These are phyloP conservation scores for Phenganax subtilis DNA, from an alignment of 92 coral and sea anemone species.

Conservation along the genomic window DNA sequence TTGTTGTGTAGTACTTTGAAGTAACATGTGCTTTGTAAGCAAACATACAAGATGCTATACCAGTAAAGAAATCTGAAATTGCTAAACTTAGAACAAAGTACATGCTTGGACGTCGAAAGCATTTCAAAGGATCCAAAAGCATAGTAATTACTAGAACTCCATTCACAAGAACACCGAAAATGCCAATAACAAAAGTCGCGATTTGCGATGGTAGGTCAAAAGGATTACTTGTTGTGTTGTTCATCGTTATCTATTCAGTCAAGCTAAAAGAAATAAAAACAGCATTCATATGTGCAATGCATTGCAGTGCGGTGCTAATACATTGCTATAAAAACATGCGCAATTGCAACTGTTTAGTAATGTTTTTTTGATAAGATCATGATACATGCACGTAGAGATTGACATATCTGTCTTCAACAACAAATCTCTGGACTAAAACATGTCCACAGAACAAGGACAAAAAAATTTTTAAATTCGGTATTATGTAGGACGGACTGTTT, in stretches of 20 bases:
- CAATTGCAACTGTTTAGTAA: no score
- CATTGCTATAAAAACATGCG: no score
- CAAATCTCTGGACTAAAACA: no score
- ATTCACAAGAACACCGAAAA: slow-evolving; percentile 8
- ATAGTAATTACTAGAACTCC: neutral
- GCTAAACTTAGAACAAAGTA: slow-evolving; percentile 23
- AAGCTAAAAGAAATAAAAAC: no score
- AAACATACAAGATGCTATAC: slow-evolving; percentile 20
- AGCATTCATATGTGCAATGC: no score
- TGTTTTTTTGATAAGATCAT: no score
- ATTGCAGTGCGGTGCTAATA: no score
- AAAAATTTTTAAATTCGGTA: no score
- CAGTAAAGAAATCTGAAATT: slow-evolving; percentile 19
- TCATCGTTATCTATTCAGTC: neutral
- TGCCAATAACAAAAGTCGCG: neutral
- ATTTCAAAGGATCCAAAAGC: slow-evolving; percentile 30
- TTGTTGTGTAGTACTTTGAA: neutral
- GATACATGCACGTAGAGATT: no score
- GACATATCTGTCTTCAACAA: no score
- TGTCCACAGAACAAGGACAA: no score
- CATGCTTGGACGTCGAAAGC: slow-evolving; percentile 21
- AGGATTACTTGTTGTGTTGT: slow-evolving; percentile 6
- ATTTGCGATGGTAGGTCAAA: slow-evolving; percentile 11
- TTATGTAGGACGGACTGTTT: no score
- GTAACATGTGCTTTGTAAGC: neutral